Evolutionary conservation across 2,797 vertebrate genomes (phyloP).

Genomic region (Catharus ustulatus): DNA sequence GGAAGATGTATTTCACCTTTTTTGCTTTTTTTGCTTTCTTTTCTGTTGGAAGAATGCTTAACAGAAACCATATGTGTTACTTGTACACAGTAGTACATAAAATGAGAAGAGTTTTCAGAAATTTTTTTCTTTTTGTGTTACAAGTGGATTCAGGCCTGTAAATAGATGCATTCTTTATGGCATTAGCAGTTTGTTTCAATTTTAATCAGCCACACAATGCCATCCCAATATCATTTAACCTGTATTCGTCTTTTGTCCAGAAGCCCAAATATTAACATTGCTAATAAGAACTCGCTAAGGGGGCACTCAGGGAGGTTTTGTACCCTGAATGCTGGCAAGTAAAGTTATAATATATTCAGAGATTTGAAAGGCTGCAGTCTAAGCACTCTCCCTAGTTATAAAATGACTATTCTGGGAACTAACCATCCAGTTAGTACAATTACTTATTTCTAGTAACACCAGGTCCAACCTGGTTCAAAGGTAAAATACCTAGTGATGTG

Average conservation of each 20-base stretch:
- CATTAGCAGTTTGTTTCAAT: slow-evolving; percentile 19
- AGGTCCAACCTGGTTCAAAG: slow-evolving; percentile 24
- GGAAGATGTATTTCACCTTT: not conserved
- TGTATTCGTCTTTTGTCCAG: not conserved
- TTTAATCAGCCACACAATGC: slow-evolving; percentile 23
- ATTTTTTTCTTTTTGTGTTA: not conserved
- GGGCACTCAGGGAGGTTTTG: not conserved
- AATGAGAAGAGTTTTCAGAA: not conserved
- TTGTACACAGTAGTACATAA: not conserved
- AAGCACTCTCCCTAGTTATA: slow-evolving; percentile 5
- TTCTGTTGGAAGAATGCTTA: not conserved
- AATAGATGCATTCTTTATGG: slow-evolving; percentile 14
- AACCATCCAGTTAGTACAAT: not conserved
- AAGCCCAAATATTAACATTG: not conserved
- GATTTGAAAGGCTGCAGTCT: not conserved
- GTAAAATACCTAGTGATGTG: not conserved
- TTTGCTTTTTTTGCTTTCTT: not conserved
- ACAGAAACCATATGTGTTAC: not conserved
- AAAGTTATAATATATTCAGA: not conserved
- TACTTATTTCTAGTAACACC: slow-evolving; percentile 11
- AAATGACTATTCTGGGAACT: not conserved
- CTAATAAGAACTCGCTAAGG: slow-evolving; percentile 2
- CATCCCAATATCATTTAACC: slow-evolving; percentile 24
- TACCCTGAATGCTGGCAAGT: not conserved
- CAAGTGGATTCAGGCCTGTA: not conserved